Base-by-base conservation (phyloP, 2,888 invertebrate species). In the Elysia crispata region DNA sequence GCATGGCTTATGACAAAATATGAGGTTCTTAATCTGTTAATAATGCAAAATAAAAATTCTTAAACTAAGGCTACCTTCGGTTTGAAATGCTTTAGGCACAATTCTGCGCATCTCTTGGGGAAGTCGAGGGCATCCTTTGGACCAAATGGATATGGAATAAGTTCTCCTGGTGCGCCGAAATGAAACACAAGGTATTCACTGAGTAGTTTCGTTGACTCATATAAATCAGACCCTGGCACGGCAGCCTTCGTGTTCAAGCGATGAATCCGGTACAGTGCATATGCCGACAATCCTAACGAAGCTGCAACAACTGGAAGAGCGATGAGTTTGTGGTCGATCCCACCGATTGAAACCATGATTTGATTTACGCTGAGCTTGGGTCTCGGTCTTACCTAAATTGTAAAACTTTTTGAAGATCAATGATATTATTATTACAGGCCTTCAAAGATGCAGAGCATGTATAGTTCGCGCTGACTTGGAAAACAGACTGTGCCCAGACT, bases 171-270 rank as follows among this genome's bases (percentile, higher is more conserved):
- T 1, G 86, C 82, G 0, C 90, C 89, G 83, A 89, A 91, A 83
- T 91, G 91, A 81, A 91, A 90, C 13, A 89, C 85, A 20, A 91
- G 80, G 70, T 91, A 91, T 82, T 91, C 90, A 69, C 88, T 85
- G 62, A 91, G 72, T 13, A 87, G 83, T 82, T 89, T 89, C 67
- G 86, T 64, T 0, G 89, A 87, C 82, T 91, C 91, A 77, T 91
- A 91, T 77, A 77, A 25, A 11, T 74, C 31, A 18, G 76, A 67
- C 69, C 6, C 15, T 50, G 15, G 60, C 23, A 60, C 33, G 30
- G 23, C 69, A 57, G 0, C 25, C 25, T 50, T 50, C 15, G 70
- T n/a, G 0, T 28, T 23, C 33, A 20, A 33, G 18, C 28, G 54
- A 1, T 60, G 41, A 57, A 86, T 81, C 74, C 85, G 85, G 74